A percentile compares a stretch with the other conserved stretches of the same genome.
phyloP scores from a whole-genome alignment of 2,797 vertebrate species.

The Lutjanus argentimaculatus region DNA sequence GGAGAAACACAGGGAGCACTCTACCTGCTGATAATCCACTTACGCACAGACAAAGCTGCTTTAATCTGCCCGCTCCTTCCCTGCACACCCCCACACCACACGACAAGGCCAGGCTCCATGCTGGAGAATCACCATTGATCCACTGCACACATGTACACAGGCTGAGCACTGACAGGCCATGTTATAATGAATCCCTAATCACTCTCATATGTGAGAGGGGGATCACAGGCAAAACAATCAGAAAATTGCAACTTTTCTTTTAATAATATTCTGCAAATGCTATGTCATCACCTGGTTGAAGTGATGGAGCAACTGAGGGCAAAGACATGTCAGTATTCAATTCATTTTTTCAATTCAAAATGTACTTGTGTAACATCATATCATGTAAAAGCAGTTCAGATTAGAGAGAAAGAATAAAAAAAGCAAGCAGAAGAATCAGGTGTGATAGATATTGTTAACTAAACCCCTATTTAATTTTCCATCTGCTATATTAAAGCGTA shows the following conservation, averaged over 20 bases:
- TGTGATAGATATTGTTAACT: background rate
- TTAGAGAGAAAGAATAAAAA: background rate
- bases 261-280: background rate
- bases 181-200: conserved; percentile 66
- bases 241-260: background rate
- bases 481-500: background rate
- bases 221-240: conserved; percentile 22
- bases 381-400: too few relatives aligned
- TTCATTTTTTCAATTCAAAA: too few relatives aligned
- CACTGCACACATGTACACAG: conserved; percentile 62
- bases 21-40: conserved; percentile 89
- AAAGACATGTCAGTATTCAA: background rate
- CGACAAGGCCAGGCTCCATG: conserved; percentile 74
- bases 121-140: conserved; percentile 74
- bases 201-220: conserved; percentile 38
- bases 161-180: conserved; percentile 49
- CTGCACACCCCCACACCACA: conserved; percentile 56
- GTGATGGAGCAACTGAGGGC: background rate
- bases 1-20: conserved; percentile 82
- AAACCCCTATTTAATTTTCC: conserved; percentile 11
- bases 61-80: conserved; percentile 80
- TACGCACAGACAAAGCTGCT: conserved; percentile 84
- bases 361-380: too few relatives aligned
- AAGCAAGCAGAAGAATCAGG: background rate
- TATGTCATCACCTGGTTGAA: background rate